Conservation (phyloP, 2,888 invertebrate genomes). For the Crocallis elinguaria region DNA sequence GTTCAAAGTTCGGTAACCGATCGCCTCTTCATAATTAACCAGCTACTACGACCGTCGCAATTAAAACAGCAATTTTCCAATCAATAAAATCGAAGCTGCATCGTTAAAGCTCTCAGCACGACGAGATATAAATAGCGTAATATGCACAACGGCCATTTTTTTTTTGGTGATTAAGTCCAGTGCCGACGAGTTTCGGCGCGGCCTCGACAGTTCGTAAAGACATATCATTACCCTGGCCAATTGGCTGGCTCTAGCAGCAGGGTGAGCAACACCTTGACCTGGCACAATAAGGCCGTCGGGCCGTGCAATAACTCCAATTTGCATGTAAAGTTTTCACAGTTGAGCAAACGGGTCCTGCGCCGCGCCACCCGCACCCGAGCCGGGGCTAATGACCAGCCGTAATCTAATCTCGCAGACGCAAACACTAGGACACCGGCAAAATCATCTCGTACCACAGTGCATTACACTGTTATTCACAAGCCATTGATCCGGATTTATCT, state of each 20-base stretch:
- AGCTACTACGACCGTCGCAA: conserved; percentile 25
- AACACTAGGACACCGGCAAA: conserved; percentile 49
- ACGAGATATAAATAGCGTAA: conserved; percentile 35
- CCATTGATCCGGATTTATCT: conserved; percentile 21
- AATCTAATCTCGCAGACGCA: conserved; percentile 71
- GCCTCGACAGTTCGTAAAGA: conserved; percentile 35
- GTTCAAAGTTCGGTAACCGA: conserved; percentile 3
- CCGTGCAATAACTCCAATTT: conserved; percentile 41
- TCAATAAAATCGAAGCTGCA: conserved; percentile 28
- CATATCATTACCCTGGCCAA: conserved; percentile 31
- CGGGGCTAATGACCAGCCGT: conserved; percentile 73
- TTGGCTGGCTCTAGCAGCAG: conserved; percentile 22
- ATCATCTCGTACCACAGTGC: conserved; percentile 38
- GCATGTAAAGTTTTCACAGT: conserved; percentile 49
- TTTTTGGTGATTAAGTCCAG: conserved; percentile 31
- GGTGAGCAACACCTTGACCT: conserved; percentile 36
- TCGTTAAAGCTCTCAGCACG: conserved; percentile 23
- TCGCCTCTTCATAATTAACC: conserved; percentile 15
- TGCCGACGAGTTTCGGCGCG: conserved; percentile 32
- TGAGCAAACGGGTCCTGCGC: conserved; percentile 61
- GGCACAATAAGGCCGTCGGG: conserved; percentile 36
- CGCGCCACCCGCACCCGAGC: conserved; percentile 45
- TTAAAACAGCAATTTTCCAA: conserved; percentile 34
- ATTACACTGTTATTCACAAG: conserved; percentile 27
- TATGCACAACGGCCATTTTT: conserved; percentile 33